Percentiles rank a stretch among this genome's conserved stretches.
Evolutionary conservation across 2,113 vertebrate species (phyloP).

Genomic region (Oryzias javanicus): DNA sequence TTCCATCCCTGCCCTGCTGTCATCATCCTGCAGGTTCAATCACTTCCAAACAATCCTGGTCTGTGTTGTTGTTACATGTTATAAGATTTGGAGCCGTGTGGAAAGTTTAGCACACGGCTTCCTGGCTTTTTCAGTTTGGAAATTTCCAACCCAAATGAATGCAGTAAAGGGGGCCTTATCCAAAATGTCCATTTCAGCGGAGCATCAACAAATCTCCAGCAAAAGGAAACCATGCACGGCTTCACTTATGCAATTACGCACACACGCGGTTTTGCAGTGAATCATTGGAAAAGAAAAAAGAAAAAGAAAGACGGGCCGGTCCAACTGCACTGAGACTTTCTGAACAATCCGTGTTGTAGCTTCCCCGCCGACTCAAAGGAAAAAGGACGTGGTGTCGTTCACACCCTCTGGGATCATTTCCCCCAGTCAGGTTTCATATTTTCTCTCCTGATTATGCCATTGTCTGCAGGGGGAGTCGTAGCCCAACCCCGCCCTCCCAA

Average conservation of each 20-base stretch:
- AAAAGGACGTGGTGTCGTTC: constrained; percentile 10
- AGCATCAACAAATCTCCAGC: neutral
- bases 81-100: too few species aligned
- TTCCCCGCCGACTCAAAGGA: constrained; percentile 36
- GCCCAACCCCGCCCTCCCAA: constrained; percentile 3
- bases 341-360: constrained; percentile 14
- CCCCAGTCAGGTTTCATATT: constrained; percentile 19
- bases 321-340: constrained; percentile 12
- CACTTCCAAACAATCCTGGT: too few species aligned
- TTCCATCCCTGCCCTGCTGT: too few species aligned
- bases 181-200: neutral
- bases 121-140: too few species aligned
- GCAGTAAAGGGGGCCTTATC: neutral
- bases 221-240: constrained; percentile 8
- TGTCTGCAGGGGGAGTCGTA: constrained; percentile 27
- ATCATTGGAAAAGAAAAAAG: constrained; percentile 20
- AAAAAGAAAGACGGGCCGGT: constrained; percentile 1
- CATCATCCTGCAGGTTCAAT: too few species aligned
- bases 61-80: too few species aligned
- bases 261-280: constrained; percentile 4
- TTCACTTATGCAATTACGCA: neutral
- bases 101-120: too few species aligned
- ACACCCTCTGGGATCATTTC: constrained; percentile 42
- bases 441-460: constrained; percentile 36
- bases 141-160: constrained; percentile 1